Evolutionary conservation across 2,113 vertebrate species (phyloP).

Genomic region (Syngnathus floridae): DNA sequence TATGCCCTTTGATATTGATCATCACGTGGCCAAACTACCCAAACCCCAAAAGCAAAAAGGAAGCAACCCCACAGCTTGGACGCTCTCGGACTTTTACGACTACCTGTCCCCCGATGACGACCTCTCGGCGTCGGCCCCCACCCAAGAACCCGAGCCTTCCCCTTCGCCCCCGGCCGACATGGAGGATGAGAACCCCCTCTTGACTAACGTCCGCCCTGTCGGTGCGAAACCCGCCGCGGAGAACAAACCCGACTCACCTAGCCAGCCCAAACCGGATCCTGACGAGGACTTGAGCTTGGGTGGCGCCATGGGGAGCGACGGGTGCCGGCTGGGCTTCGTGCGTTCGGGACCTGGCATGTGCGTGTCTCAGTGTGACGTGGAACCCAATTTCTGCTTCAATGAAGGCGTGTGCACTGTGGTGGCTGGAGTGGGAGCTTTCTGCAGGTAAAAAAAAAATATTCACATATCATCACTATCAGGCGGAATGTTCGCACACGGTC

Average conservation of each 20-base stretch:
- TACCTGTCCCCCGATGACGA: slow-evolving; percentile 82
- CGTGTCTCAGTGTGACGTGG: slow-evolving; percentile 56
- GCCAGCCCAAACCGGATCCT: slow-evolving; percentile 23
- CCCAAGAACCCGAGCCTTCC: slow-evolving; percentile 76
- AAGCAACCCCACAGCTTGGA: slow-evolving; percentile 73
- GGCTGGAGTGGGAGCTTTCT: slow-evolving; percentile 61
- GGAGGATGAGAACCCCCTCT: slow-evolving; percentile 69
- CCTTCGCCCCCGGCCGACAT: slow-evolving; percentile 64
- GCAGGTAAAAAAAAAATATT: slow-evolving; percentile 48
- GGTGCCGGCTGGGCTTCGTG: slow-evolving; percentile 61
- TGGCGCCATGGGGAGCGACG: slow-evolving; percentile 43
- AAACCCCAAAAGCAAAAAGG: slow-evolving; percentile 59
- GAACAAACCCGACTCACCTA: slow-evolving; percentile 19
- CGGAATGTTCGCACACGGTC: slow-evolving; percentile 7
- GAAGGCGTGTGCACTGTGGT: slow-evolving; percentile 62
- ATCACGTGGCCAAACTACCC: slow-evolving; percentile 45
- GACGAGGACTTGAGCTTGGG: slow-evolving; percentile 30
- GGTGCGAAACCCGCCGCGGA: slow-evolving; percentile 19
- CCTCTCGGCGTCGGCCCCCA: slow-evolving; percentile 80
- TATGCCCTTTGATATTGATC: slow-evolving; percentile 43
- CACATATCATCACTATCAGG: background rate
- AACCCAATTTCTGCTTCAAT: slow-evolving; percentile 64
- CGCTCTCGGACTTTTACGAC: slow-evolving; percentile 79
- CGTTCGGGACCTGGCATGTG: slow-evolving; percentile 55
- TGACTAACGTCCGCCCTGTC: slow-evolving; percentile 54